Evolutionary conservation across 2,113 vertebrate species (phyloP).

Genomic region (Hippocampus comes): DNA sequence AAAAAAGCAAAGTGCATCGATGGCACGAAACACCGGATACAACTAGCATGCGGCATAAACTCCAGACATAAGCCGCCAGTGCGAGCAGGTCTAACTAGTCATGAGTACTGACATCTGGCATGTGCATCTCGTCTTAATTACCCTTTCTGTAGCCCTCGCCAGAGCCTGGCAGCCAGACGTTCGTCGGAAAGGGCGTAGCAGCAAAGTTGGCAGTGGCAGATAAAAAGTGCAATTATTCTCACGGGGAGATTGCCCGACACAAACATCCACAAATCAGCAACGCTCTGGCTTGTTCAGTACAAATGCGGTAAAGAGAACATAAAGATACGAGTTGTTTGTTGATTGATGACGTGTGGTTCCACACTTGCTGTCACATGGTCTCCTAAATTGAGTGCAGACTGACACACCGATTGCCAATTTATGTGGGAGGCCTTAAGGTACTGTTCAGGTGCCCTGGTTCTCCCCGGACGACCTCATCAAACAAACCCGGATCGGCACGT

Average conservation of each 20-base stretch:
- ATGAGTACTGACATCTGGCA: conserved; percentile 18
- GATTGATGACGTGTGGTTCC: not conserved
- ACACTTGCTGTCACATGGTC: not conserved
- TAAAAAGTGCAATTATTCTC: conserved; percentile 19
- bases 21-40: not conserved
- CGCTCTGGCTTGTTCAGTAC: not conserved
- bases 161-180: conserved; percentile 1
- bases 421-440: not conserved
- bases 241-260: not conserved
- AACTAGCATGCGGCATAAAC: not conserved
- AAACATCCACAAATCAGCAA: conserved; percentile 8
- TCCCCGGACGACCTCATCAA: not conserved
- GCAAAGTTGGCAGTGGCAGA: conserved; percentile 22
- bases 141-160: conserved; percentile 6
- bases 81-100: conserved; percentile 39
- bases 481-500: conserved; percentile 15
- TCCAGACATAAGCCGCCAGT: not conserved
- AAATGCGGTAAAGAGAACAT: conserved; percentile 6
- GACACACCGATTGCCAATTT: not conserved
- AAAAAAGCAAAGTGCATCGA: too few species aligned
- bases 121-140: conserved; percentile 4
- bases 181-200: conserved; percentile 33
- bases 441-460: not conserved
- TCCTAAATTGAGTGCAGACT: not conserved
- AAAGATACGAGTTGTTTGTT: not conserved